A percentile compares a stretch with the other conserved stretches of the same genome.
Conservation (phyloP, 2,113 vertebrate species). For the Myxocyprinus asiaticus region DNA sequence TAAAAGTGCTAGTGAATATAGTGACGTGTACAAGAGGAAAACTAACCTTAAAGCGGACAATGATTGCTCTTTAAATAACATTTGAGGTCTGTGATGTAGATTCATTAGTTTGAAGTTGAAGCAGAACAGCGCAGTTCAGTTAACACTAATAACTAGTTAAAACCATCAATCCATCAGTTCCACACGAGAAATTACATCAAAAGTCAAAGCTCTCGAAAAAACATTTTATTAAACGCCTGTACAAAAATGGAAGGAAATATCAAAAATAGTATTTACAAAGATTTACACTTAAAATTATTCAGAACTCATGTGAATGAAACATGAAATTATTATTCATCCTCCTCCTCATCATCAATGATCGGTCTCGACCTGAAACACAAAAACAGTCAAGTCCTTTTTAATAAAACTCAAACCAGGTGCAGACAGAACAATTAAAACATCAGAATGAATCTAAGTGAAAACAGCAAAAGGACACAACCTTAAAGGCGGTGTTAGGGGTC, state of each 20-base stretch:
- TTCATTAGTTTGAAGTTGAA: too few relatives aligned
- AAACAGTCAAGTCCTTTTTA: neutral
- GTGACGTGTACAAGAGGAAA: too few relatives aligned
- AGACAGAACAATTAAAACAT: neutral
- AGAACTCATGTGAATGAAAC: neutral
- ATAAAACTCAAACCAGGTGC: too few relatives aligned
- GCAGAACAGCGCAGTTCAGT: too few relatives aligned
- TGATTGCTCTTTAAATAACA: too few relatives aligned
- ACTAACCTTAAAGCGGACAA: too few relatives aligned
- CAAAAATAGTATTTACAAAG: conserved; percentile 66
- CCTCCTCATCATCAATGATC: conserved; percentile 69
- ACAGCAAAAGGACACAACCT: too few relatives aligned
- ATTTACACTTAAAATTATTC: conserved; percentile 65
- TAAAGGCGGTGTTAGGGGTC: too few relatives aligned
- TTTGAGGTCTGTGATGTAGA: too few relatives aligned
- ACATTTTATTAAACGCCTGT: conserved; percentile 64
- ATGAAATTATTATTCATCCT: conserved; percentile 49
- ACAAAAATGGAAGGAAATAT: conserved; percentile 54
- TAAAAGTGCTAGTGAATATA: too few relatives aligned
- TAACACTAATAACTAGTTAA: neutral
- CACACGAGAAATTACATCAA: neutral
- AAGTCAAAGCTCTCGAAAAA: neutral
- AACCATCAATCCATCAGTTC: neutral
- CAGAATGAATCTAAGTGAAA: neutral
- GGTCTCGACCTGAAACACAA: conserved; percentile 65